Base-by-base conservation (phyloP, 2,113 vertebrate genomes). In the Seriola aureovittata region DNA sequence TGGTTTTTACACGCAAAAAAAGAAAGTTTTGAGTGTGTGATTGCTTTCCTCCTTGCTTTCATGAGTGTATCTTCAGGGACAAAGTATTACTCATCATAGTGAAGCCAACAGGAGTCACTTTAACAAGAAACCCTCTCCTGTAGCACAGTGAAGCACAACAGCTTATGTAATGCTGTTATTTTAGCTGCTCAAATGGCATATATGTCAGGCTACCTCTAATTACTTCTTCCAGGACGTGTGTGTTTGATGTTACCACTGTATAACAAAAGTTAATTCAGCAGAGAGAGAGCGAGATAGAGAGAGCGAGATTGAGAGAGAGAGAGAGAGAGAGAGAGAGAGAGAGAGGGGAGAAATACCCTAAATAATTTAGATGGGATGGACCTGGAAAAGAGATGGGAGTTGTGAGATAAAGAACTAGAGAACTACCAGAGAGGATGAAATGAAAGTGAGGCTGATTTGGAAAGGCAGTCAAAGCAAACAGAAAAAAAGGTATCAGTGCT, bases 141-240 rank as follows among this genome's bases (percentile, higher is more conserved):
- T 16, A 46, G 64, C 44, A 71, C 23, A 65, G 42, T 60, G 57
- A 77, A 72, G 58, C 65, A 74, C 74, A 85, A 25, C 75, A 46
- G n/a, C 84, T 88, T 89, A 84, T 80, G 78, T 86, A 86, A 91
- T 90, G 81, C 42, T 78, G 55, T 82, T 85, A 59, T 89, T 81
- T 71, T 58, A 74, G 78, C 73, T 25, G 13, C 63, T 74, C 58
- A 72, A 71, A 81, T 17, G 2, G 58, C 3, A 58, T 74, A 48
- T 66, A 87, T 76, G 66, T 75, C 40, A 75, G 48, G 62, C 71
- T 57, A 71, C 55, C 46, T 86, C 63, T 83, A 76, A 87, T 89
- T 74, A 83, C 69, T 29, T 71, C 68, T 77, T 70, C 25, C 40
- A 75, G 76, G 50, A 55, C 70, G 58, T 74, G 78, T 80, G 38